Conservation (phyloP, 2,888 invertebrate genomes). For the Neoascia interrupta region DNA sequence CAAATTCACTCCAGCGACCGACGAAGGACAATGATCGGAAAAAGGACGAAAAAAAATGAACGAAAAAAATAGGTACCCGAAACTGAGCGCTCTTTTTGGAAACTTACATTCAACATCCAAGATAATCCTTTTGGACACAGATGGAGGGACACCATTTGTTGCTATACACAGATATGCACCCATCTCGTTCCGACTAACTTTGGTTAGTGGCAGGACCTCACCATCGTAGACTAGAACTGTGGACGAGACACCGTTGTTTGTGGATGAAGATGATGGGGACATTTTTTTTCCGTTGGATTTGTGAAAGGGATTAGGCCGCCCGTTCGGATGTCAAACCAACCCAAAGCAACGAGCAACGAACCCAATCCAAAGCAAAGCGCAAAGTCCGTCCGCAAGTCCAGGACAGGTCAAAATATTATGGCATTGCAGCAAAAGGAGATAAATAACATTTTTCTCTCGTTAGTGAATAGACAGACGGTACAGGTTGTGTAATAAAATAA, state of each 20-base stretch:
- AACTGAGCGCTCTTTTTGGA: conserved; percentile 47
- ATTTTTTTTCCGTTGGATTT: conserved; percentile 25
- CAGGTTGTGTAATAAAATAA: conserved; percentile 63
- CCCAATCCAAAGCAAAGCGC: conserved; percentile 30
- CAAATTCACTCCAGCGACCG: conserved; percentile 59
- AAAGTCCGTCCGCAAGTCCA: conserved; percentile 34
- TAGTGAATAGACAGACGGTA: conserved; percentile 53
- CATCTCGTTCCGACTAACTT: conserved; percentile 90
- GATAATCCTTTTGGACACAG: conserved; percentile 94
- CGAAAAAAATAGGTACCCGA: conserved; percentile 30
- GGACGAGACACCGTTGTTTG: conserved; percentile 74
- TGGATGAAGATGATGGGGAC: conserved; percentile 20
- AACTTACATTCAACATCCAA: conserved; percentile 92
- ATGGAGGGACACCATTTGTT: conserved; percentile 92
- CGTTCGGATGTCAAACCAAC: conserved; percentile 48
- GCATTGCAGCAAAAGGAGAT: conserved; percentile 29
- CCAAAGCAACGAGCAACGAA: conserved; percentile 18
- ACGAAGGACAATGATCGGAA: conserved; percentile 62
- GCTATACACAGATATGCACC: conserved; percentile 80
- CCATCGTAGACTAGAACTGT: conserved; percentile 91
- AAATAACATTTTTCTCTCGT: conserved; percentile 61
- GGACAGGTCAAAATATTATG: conserved; percentile 62
- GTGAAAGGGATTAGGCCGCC: conserved; percentile 47
- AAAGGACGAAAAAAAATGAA: conserved; percentile 25
- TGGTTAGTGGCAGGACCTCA: conserved; percentile 90